Conservation (phyloP, 2,113 vertebrate genomes). For the Psettodes erumei region DNA sequence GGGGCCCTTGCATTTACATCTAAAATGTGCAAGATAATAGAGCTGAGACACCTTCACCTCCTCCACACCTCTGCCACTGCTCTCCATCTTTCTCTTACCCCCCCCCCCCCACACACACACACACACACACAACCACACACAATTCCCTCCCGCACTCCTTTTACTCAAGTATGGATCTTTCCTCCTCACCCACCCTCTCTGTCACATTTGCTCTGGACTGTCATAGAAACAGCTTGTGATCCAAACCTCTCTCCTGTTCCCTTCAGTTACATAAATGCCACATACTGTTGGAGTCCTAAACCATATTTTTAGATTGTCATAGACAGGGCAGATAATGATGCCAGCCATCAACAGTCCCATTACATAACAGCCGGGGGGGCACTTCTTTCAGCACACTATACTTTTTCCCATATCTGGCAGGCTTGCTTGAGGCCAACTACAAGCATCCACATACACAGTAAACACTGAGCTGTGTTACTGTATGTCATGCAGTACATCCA, state of each 20-base stretch:
- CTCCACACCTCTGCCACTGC: slow-evolving; percentile 44
- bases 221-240: slow-evolving; percentile 64
- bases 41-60: slow-evolving; percentile 42
- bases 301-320: slow-evolving; percentile 71
- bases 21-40: slow-evolving; percentile 50
- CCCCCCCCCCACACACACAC: neutral
- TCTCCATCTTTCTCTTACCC: slow-evolving; percentile 2
- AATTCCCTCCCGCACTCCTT: slow-evolving; percentile 21
- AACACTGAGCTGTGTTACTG: slow-evolving; percentile 31
- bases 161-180: slow-evolving; percentile 38
- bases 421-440: slow-evolving; percentile 21
- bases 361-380: slow-evolving; percentile 59
- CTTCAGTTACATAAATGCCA: slow-evolving; percentile 71
- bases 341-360: slow-evolving; percentile 65
- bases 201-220: slow-evolving; percentile 60
- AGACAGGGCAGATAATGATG: slow-evolving; percentile 65
- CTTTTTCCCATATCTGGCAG: slow-evolving; percentile 35
- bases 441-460: slow-evolving; percentile 31
- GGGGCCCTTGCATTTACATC: slow-evolving; percentile 37
- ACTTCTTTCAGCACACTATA: slow-evolving; percentile 22
- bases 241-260: slow-evolving; percentile 60
- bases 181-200: slow-evolving; percentile 37
- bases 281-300: slow-evolving; percentile 61
- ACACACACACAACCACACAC: slow-evolving; percentile 2
- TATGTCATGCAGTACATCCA: slow-evolving; percentile 10